These are phyloP conservation scores for Hippocampus kuda DNA, from an alignment of 2,797 vertebrate genomes.

Conservation along the genomic window DNA sequence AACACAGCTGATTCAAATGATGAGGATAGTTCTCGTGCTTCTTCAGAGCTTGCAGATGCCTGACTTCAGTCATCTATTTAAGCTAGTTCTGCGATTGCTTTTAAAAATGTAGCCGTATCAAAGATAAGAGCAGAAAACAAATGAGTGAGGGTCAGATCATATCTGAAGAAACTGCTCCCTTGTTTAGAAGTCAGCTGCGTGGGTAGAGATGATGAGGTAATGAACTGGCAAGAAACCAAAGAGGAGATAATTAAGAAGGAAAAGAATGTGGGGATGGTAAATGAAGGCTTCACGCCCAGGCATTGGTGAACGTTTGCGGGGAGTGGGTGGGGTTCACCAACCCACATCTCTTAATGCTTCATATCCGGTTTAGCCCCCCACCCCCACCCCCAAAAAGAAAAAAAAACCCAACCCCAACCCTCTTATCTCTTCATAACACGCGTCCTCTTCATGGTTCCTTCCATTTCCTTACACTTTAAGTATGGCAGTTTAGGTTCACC, in stretches of 20 bases:
- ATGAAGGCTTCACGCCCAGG: no score
- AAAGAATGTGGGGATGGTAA: background rate
- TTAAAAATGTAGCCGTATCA: background rate
- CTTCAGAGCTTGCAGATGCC: no score
- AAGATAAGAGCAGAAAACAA: background rate
- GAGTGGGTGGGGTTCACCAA: background rate
- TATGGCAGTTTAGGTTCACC: background rate
- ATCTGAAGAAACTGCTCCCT: background rate
- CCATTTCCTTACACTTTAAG: background rate
- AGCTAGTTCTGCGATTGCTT: no score
- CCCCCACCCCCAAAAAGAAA: no score
- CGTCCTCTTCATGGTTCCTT: conserved; percentile 26
- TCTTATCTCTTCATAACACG: conserved; percentile 32
- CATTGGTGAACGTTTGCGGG: background rate
- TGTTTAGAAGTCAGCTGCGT: background rate
- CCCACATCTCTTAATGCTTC: conserved; percentile 4
- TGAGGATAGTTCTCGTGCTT: no score
- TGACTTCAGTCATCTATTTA: no score
- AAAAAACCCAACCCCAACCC: background rate
- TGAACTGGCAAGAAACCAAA: background rate
- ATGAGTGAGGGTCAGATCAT: background rate
- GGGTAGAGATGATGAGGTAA: background rate
- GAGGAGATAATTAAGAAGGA: background rate
- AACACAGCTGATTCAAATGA: no score
- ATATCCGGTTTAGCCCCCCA: background rate